Base-by-base conservation (phyloP, 2,888 invertebrate species). In the Clistopyga incitator region DNA sequence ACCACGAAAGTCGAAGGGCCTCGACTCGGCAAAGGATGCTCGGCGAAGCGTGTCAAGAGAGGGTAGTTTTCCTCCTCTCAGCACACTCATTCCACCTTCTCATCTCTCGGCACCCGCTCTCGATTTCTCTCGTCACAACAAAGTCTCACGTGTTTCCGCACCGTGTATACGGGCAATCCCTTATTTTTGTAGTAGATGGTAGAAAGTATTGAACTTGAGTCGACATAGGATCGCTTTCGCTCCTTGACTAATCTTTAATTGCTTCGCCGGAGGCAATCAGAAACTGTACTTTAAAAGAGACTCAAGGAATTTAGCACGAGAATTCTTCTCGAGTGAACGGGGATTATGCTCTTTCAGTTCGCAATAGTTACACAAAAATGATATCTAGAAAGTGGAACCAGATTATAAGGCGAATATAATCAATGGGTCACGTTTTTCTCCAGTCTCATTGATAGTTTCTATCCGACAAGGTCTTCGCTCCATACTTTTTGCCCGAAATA, bases 1-100 rank as follows among this genome's bases (percentile, higher is more conserved):
- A 85, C 80, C 78, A 81, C 65, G 38, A 67, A 81, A 86, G 77
- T 84, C 74, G 52, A 76, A 59, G 68, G 74, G 70, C 68, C 45
- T 65, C n/a, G 29, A 61, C 54, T 45, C 18, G 72, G 45, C 65
- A 74, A 74, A 78, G 78, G 54, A 74, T 78, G 78, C 54, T 78
- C 61, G 47, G 29, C 54, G 78, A 74, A 82, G 74, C 77, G 78
- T 74, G 74, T 70, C 78, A 72, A 78, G 78, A 82, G 78, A 82
- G 74, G 82, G 68, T 45, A 61, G 59, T 77, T 77, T 52, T 67
- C 59, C 67, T 65, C 59, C 45, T 67, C 42, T 54, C 23, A 42
- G 70, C 13, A 18, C 70, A 18, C 52, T 34, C 29, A 4, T 18
- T 56, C 23, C 65, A 15, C 45, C 61, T 42, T 64, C 59, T 47